These are phyloP conservation scores for Barbus barbus DNA, from an alignment of 2,113 vertebrate genomes.

Conservation along the genomic window DNA sequence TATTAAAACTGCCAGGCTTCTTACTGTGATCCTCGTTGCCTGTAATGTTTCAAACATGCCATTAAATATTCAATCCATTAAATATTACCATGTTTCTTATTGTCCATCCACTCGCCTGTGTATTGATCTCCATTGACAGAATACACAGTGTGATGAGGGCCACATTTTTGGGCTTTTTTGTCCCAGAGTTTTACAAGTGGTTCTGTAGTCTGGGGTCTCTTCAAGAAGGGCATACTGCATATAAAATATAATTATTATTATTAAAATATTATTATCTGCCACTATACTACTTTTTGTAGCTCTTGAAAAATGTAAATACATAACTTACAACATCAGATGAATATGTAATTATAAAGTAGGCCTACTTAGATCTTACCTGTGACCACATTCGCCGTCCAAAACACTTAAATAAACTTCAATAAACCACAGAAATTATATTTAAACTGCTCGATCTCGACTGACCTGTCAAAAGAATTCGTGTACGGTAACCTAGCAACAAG, in stretches of 20 bases:
- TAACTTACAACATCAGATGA: not conserved
- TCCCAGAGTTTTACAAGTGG: constrained; percentile 77
- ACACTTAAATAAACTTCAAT: not conserved
- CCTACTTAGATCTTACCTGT: not conserved
- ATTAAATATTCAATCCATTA: not conserved
- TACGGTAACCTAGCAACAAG: constrained; percentile 68
- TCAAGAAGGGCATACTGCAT: constrained; percentile 77
- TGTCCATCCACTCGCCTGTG: constrained; percentile 86
- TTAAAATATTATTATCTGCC: not conserved
- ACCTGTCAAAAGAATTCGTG: not conserved
- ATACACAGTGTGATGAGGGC: constrained; percentile 76
- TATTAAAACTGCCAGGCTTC: not conserved
- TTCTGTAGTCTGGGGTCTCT: constrained; percentile 56
- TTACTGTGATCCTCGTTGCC: not conserved
- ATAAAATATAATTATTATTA: not conserved
- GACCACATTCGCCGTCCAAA: not conserved
- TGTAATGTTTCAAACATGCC: constrained; percentile 3
- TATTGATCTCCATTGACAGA: constrained; percentile 81
- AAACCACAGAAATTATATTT: not conserved
- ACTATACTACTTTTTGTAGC: not conserved
- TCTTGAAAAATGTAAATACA: not conserved
- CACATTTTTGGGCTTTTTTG: constrained; percentile 80
- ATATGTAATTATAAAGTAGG: not conserved
- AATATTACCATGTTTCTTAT: constrained; percentile 84
- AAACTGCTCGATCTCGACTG: not conserved